Evolutionary conservation across 1,140 invertebrate genomes (phyloP), one percentile per base, ranked within the genome.

Genomic region (Penaeus indicus): DNA sequence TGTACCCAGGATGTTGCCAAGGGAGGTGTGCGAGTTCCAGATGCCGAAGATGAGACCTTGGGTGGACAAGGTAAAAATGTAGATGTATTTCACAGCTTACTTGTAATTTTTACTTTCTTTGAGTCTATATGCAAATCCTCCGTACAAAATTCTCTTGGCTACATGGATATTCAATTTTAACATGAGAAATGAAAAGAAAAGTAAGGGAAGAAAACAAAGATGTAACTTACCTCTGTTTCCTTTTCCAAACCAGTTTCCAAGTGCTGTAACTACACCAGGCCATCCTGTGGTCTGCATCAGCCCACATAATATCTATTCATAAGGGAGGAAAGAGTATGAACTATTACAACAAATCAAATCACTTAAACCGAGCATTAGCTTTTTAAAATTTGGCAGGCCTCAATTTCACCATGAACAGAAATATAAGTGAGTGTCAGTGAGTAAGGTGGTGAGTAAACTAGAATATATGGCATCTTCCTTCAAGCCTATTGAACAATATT

Each of bases 201-300:
- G 0, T n/a, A 84, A 18, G 32, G 64, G 11, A 8, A 64, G 32
- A 42, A 64, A 47, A n/a, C 18, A 19, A 75, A 54, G 22, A 18
- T 47, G 60, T 64, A 63, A 27, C 89, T 92, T 92, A 95, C 95
- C 94, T 92, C 95, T 94, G 92, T 97, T 97, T 27, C 95, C 95
- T 93, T 97, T 98, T 1, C 97, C 98, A 94, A 98, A 99, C 98
- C 98, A 99, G 92, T 99, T 98, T 19, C 97, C 97, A 32, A 99
- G 95, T 18, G 97, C 95, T 19, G 98, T 96, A 0, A 99, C 97
- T 0, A 99, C 98, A 78, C 97, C 97, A 0, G 98, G 96, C 96
- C 96, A 97, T 2, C 97, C 98, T 25, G 97, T 96, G 0, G 97
- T 97, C 94, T 99, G 97, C 47, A 96, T 95, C 61, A 98, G 94